phyloP scores from a whole-genome alignment of 2,797 vertebrate species.

The Muscicapa comitata region DNA sequence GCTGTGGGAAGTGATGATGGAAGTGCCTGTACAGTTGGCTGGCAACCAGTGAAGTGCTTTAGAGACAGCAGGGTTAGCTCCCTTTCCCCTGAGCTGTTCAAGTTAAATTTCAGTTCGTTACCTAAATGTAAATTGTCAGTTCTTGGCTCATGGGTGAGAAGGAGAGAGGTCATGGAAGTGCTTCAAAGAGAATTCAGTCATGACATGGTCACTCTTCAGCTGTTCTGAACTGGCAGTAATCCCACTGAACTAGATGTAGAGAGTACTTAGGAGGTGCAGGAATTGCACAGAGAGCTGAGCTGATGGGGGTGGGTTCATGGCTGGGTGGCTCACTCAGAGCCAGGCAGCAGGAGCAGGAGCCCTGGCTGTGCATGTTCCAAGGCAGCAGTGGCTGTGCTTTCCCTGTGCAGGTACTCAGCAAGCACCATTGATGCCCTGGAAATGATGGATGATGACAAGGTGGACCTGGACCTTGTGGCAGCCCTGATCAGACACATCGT shows the following conservation, averaged over 20 bases:
- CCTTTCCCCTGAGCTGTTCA: background rate
- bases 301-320: background rate
- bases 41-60: background rate
- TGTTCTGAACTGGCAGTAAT: fast-evolving
- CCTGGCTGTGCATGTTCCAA: fast-evolving
- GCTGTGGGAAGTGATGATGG: background rate
- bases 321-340: background rate
- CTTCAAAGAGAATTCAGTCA: background rate
- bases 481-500: constrained; percentile 89
- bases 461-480: constrained; percentile 90
- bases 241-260: background rate
- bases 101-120: background rate
- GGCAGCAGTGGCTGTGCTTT: background rate
- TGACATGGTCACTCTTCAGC: background rate
- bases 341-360: background rate
- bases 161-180: background rate
- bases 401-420: constrained; percentile 84
- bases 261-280: background rate
- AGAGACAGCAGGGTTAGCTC: background rate
- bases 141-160: background rate
- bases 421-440: constrained; percentile 83
- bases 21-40: background rate
- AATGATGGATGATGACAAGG: constrained; percentile 91
- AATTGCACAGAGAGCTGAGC: background rate
- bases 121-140: background rate